Evolutionary conservation across 30 jellyfish, hydroid and myxozoan genomes (phyloP), one percentile per base, ranked within the genome.

Genomic region (Chrysaora quinquecirrha): DNA sequence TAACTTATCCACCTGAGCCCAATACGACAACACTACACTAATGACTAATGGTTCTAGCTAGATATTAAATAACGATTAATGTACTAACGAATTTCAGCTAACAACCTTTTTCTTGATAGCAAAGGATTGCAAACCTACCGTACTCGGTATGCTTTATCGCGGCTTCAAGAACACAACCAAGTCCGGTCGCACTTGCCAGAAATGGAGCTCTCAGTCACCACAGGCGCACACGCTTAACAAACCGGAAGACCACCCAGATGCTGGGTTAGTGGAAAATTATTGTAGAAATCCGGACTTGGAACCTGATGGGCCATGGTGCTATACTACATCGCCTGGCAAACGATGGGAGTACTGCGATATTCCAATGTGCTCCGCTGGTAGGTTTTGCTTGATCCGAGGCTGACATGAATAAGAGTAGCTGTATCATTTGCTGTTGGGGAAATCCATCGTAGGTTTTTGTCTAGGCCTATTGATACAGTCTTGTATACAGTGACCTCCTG

Each of bases 201-300:
- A 75, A 31, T 82, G 92, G 92, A 82, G 74, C 48, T 22, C 81
- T 14, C 92, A 82, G 85, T 60, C 58, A 46, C 92, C 92, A 18
- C 92, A 82, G 33, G 35, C 31, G 35, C 92, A 82, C 79, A 0
- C 24, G 6, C 3, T 9, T 18, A 82, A 82, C 61, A 66, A 31
- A 38, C 92, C 92, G 29, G 80, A 82, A 71, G 65, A 48, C 12
- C 18, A 38, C 11, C 92, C 82, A 19, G 33, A 10, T 22, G 62
- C 85, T 54, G 75, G 79, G 33, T 73, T 82, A 85, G 92, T 30
- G 21, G 34, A 82, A 66, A 82, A 82, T 71, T 82, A 82, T 58
- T 82, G 92, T 79, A 82, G 92, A 34, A 82, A 82, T 34, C 92
- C 92, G 76, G 92, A 82, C 92, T 60, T 31, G 85, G 92, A 82